Base-by-base conservation (phyloP, 2,113 vertebrate genomes). In the Hydropotes inermis region DNA sequence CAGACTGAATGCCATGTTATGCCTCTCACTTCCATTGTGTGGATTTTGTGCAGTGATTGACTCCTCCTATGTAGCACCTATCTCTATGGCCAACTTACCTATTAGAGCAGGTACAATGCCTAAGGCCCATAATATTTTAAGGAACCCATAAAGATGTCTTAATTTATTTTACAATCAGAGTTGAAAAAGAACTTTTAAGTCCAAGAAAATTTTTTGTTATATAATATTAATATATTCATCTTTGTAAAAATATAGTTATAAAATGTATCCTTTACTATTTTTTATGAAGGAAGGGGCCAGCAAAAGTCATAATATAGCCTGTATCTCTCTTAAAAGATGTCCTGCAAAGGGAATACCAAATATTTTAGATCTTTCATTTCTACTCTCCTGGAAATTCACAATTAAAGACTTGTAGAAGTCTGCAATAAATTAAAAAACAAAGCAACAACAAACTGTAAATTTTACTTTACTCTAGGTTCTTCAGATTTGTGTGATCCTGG, bases 331-430 rank as follows among this genome's bases (percentile, higher is more conserved):
- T 36, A 19, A 70, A 50, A 95, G 39, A 21, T 57, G 89, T 61
- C 70, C 91, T 76, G 7, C 27, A 87, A 89, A 85, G 87, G 15
- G 45, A 45, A 91, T 45, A 58, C 27, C 43, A 15, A 54, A 45
- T 30, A 3, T 94, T 88, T 57, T 60, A 79, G 60, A 50, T 54
- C 36, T 54, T 85, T 13, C 39, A 15, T 79, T 19, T 82, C 57
- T 91, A 17, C 15, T 88, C 21, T 70, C 50, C 55, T 78, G n/a
- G 83, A 97, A 94, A 93, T 95, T 92, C 57, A 97, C 45, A 61
- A 74, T 45, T 45, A 85, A 95, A 94, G 13, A 19, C 21, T 95
- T 52, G 60, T 2, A 89, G 74, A 86, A 87, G 11, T 15, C 43
- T 76, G 28, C n/a, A 78, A 78, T 54, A 52, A 33, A 92, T 25